Evolutionary conservation across 2,797 vertebrate species (phyloP), one percentile per base, ranked within the genome.

Genomic region (Catostomus latipinnis): DNA sequence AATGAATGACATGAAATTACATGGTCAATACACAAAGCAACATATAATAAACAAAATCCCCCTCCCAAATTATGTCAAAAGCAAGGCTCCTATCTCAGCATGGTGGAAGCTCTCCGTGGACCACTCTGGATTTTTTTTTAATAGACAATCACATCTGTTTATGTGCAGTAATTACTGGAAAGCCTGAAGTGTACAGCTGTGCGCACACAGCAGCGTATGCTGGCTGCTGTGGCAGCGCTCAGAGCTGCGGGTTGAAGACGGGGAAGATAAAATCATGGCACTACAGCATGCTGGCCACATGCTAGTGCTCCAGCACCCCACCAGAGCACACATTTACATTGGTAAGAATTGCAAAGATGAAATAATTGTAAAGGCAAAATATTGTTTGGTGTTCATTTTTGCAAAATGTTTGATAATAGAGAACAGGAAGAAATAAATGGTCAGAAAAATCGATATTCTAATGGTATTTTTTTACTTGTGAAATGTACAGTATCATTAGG

Each of bases 151-250:
- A 84, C 85, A 86, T 86, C 84, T 89, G 84, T 74, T 84, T 81
- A 82, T 81, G 63, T 72, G 71, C 53, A 58, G 81, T 85, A 87
- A 87, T 86, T 86, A 87, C 76, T 72, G 71, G 34, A 43, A 78
- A 76, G 84, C 82, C 85, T 74, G 76, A 81, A 81, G 84, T 82
- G 69, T 74, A 81, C 85, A 87, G 85, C 88, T 87, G 85, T 83
- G 81, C 60, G 49, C 14, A 45, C 71, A 81, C 71, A 78, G 46
- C 54, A 52, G 76, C 63, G 14, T 14, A 50, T 71, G 65, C 71
- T 46, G 75, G 57, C 60, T 57, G 58, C 74, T 62, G 65, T 48
- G 50, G 58, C 68, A 61, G 76, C 10, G 2, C 50, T 74, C 66
- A 4, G 73, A 75, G 53, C 71, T 52, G 58, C 45, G 8, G 65